Conservation (phyloP, 2,113 vertebrate genomes). For the Natator depressus region DNA sequence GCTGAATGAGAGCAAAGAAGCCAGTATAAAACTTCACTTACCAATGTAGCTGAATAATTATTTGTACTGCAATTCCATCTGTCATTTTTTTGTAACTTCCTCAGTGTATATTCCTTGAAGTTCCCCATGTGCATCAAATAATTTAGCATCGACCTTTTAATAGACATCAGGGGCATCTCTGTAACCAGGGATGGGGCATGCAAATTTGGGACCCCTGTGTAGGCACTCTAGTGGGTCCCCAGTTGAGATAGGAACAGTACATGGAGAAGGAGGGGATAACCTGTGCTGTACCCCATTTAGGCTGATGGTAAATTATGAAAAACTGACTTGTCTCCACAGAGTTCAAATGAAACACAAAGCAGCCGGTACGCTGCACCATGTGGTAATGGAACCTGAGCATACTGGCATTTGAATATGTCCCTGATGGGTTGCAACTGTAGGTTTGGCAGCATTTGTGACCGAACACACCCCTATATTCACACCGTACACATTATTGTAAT, state of each 20-base stretch:
- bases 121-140: conserved; percentile 32
- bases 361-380: not conserved
- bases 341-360: not conserved
- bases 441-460: not conserved
- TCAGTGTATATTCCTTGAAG: conserved; percentile 14
- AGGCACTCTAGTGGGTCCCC: not conserved
- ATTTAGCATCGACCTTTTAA: conserved; percentile 32
- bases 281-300: not conserved
- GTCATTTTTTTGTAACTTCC: conserved; percentile 42
- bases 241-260: not conserved
- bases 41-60: conserved; percentile 44
- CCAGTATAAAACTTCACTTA: conserved; percentile 33
- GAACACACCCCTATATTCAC: too few relatives aligned
- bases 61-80: conserved; percentile 35
- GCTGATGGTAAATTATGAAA: too few relatives aligned
- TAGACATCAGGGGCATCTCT: conserved; percentile 32
- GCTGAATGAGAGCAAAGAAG: not conserved
- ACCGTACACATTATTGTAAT: too few relatives aligned
- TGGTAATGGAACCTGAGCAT: not conserved
- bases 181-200: not conserved
- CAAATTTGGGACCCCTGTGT: not conserved
- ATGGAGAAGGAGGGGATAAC: not conserved
- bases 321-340: too few relatives aligned
- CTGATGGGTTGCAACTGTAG: not conserved
- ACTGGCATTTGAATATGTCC: not conserved